Evolutionary conservation across 92 coral and sea anemone genomes (phyloP), one percentile per base, ranked within the genome.

Genomic region (Umimayanthus kanabou): DNA sequence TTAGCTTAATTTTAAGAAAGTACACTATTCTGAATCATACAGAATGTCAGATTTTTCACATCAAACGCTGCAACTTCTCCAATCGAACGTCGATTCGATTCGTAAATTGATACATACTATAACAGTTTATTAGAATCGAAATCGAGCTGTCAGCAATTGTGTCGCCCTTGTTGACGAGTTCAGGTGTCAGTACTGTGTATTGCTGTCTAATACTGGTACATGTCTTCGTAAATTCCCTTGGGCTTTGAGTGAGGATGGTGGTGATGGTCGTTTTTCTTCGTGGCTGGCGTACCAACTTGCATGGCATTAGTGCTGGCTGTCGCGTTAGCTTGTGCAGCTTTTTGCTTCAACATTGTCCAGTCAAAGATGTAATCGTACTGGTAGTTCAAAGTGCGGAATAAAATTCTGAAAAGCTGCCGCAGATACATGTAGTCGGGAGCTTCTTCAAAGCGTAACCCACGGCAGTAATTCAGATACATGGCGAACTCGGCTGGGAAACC

Each of bases 401-500:
- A 89, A 90, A 96, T 96, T 82, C 99, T 90, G 91, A 96, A 96
- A 83, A 96, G 92, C 93, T 96, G 99, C 61, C 99, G 92, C 11
- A 96, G 93, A 76, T 96, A 96, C 99, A 96, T 96, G 93, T 96
- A 96, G 49, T 96, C 99, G 11, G 99, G 99, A 23, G 94, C 94
- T 75, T 96, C 99, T 82, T 94, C 98, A 58, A 96, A 96, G 53
- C 98, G 98, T 39, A 96, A 91, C 14, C 98, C 98, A 74, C 98
- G 95, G 90, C 99, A 96, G 84, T 96, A 96, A 92, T 96, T 96
- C 39, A 96, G 96, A 80, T 96, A 96, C 99, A 96, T 96, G 72
- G 99, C 99, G 88, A 96, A 96, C 92, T 96, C 99, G 14, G 99
- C 99, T 9, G 99, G 99, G 94, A 96, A 96, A 57, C 99, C 99